A percentile compares a stretch with the other conserved stretches of the same genome.
Evolutionary conservation across 2,797 vertebrate species (phyloP).

Genomic region (Diplodus sargus): DNA sequence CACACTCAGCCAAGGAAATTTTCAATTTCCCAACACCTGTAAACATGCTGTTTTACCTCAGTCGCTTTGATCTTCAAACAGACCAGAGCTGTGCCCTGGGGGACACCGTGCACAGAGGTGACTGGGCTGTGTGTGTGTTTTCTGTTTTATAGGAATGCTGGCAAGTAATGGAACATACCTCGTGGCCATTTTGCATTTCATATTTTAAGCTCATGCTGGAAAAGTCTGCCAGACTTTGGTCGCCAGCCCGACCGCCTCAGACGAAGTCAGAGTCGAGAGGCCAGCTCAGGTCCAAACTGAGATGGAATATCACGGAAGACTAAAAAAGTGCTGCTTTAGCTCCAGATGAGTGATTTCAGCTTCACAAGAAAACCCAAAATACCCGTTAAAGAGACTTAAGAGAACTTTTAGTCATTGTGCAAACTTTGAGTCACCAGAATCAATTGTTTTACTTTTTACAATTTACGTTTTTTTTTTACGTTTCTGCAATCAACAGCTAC

Average conservation of each 20-base stretch:
- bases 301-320: neutral
- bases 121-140: slow-evolving; percentile 77
- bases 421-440: too few species aligned
- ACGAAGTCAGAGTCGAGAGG: slow-evolving; percentile 6
- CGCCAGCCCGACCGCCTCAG: slow-evolving; percentile 20
- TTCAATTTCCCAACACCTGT: slow-evolving; percentile 86
- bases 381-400: neutral
- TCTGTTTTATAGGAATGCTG: slow-evolving; percentile 74
- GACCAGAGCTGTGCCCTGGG: slow-evolving; percentile 75
- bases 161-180: slow-evolving; percentile 75
- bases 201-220: slow-evolving; percentile 47
- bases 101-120: slow-evolving; percentile 70
- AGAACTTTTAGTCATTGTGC: neutral
- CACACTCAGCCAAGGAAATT: slow-evolving; percentile 78
- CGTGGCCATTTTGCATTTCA: slow-evolving; percentile 62
- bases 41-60: slow-evolving; percentile 82
- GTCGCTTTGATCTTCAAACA: slow-evolving; percentile 85
- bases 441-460: too few species aligned
- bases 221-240: slow-evolving; percentile 15
- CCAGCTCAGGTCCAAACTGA: neutral
- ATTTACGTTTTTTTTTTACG: too few species aligned
- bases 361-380: slow-evolving; percentile 12
- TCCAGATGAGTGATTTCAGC: neutral
- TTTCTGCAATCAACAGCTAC: too few species aligned
- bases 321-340: neutral